These are phyloP conservation scores for Leptogaster cylindrica DNA, from an alignment of 2,888 invertebrate species.

Conservation along the genomic window DNA sequence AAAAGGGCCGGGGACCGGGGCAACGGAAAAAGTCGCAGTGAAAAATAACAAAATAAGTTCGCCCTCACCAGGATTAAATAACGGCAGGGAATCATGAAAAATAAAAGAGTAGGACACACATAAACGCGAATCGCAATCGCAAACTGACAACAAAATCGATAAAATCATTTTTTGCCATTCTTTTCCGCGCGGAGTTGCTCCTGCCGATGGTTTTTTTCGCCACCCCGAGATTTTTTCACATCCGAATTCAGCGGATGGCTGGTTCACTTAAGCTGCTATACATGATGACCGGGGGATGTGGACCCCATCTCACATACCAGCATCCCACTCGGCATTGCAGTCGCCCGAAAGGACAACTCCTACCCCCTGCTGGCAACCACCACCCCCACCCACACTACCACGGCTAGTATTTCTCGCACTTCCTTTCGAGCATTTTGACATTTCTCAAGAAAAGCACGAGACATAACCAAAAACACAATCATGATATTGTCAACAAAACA, in stretches of 20 bases:
- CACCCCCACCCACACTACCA: slow-evolving; percentile 5
- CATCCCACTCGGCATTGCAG: background rate
- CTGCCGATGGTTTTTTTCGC: background rate
- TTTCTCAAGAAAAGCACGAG: slow-evolving; percentile 43
- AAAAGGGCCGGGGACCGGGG: slow-evolving; percentile 19
- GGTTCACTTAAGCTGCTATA: slow-evolving; percentile 22
- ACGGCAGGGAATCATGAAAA: slow-evolving; percentile 45
- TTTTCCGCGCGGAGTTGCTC: slow-evolving; percentile 40
- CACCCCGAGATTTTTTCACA: slow-evolving; percentile 33
- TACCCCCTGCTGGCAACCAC: slow-evolving; percentile 12
- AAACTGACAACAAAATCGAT: slow-evolving; percentile 49
- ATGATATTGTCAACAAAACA: slow-evolving; percentile 29
- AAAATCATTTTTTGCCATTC: slow-evolving; percentile 48
- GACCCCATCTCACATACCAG: background rate
- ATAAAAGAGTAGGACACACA: slow-evolving; percentile 32
- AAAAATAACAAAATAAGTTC: slow-evolving; percentile 40
- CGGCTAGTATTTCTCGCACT: slow-evolving; percentile 7
- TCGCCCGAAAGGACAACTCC: slow-evolving; percentile 9
- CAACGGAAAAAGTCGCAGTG: slow-evolving; percentile 28
- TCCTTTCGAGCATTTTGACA: slow-evolving; percentile 45
- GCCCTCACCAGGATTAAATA: slow-evolving; percentile 40
- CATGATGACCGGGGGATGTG: slow-evolving; percentile 10
- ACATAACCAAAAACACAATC: slow-evolving; percentile 32
- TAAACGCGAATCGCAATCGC: slow-evolving; percentile 49
- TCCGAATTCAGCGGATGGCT: slow-evolving; percentile 41